These are phyloP conservation scores for Neodon shergylaensis DNA, from an alignment of 2,113 vertebrate genomes.

Conservation along the genomic window DNA sequence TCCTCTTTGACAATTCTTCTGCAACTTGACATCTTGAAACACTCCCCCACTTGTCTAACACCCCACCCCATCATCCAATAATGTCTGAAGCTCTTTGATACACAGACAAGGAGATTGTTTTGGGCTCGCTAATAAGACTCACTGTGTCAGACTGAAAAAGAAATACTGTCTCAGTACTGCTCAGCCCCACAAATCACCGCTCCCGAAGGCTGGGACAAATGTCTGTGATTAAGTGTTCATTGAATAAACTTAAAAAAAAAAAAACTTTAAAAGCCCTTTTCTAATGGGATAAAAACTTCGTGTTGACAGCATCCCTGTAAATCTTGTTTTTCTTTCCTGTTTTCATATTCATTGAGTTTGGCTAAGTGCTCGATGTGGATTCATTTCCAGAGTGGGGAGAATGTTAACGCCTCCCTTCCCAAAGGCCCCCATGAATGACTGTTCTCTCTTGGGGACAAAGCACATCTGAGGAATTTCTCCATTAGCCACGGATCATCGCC, in stretches of 20 bases:
- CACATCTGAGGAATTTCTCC: not conserved
- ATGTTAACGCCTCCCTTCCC: not conserved
- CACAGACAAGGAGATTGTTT: conserved; percentile 31
- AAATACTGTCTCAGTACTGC: conserved; percentile 30
- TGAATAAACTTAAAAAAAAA: not conserved
- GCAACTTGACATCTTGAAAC: conserved; percentile 44
- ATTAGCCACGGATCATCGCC: not conserved
- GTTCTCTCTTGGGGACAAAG: not conserved
- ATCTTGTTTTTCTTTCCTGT: not conserved
- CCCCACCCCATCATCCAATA: not conserved
- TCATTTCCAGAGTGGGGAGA: not conserved
- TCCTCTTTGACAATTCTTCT: not conserved
- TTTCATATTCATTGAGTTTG: not conserved
- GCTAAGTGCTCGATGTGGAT: not conserved
- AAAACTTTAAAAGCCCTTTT: not conserved
- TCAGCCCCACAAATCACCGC: conserved; percentile 41
- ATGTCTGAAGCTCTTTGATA: conserved; percentile 7
- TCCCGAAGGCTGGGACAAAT: not conserved
- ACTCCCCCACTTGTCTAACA: not conserved
- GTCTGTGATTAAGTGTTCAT: conserved; percentile 24
- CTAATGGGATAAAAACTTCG: conserved; percentile 8
- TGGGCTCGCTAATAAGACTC: not conserved
- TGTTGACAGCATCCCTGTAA: not conserved
- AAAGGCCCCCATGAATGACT: not conserved
- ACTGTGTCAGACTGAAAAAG: conserved; percentile 45